Evolutionary conservation across 2,888 invertebrate genomes (phyloP).

Genomic region (Chamaedrilus cognettii): DNA sequence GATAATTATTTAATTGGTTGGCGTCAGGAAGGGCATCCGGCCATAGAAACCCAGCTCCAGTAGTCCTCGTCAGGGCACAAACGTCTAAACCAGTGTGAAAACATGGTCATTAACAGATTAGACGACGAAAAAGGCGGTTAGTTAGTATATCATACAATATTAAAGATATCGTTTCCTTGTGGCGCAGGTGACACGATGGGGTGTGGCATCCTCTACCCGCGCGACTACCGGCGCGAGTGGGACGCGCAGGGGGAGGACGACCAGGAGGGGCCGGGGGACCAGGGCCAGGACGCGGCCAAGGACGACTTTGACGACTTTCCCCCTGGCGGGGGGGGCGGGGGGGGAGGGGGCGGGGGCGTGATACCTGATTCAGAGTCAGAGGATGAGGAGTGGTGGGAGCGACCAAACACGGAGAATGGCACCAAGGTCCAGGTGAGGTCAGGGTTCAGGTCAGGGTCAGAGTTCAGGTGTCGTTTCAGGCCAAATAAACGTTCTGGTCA

Average conservation of each 20-base stretch:
- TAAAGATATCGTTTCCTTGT: too few species aligned
- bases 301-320: slow-evolving; percentile 34
- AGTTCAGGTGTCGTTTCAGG: too few species aligned
- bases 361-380: slow-evolving; percentile 53
- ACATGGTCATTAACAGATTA: too few species aligned
- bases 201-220: slow-evolving; percentile 64
- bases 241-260: slow-evolving; percentile 44
- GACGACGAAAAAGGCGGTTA: too few species aligned
- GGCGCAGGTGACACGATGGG: slow-evolving; percentile 64
- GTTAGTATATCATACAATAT: too few species aligned
- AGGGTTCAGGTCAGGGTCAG: neutral
- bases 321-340: slow-evolving; percentile 46
- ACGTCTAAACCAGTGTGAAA: too few species aligned
- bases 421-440: slow-evolving; percentile 52
- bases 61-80: too few species aligned
- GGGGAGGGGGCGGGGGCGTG: slow-evolving; percentile 58
- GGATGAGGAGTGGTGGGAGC: slow-evolving; percentile 58
- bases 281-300: slow-evolving; percentile 28
- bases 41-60: too few species aligned
- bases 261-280: slow-evolving; percentile 33
- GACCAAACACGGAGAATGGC: slow-evolving; percentile 46
- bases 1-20: too few species aligned
- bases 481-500: too few species aligned
- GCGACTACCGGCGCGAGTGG: slow-evolving; percentile 53
- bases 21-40: too few species aligned